phyloP scores from a whole-genome alignment of 1,140 invertebrate genomes.

The Tetraneura akinire region DNA sequence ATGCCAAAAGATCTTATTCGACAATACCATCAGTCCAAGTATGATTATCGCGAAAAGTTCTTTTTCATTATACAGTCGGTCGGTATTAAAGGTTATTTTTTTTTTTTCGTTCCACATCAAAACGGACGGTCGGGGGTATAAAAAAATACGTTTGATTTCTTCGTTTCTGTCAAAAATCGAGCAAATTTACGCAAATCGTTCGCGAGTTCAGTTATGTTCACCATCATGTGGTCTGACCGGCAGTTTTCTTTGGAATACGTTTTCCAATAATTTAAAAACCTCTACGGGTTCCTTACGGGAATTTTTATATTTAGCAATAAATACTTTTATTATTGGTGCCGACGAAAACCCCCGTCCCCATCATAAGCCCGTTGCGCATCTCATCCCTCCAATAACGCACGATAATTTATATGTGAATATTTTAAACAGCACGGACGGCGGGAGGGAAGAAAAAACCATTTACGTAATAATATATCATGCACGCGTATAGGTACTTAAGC shows the following conservation, averaged over 20 bases:
- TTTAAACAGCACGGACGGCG: not conserved
- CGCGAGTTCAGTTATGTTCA: not conserved
- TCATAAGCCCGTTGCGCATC: not conserved
- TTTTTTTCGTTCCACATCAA: not conserved
- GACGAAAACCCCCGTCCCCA: not conserved
- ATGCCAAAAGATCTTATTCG: conserved; percentile 9
- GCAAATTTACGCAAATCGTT: not conserved
- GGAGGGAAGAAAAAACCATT: conserved; percentile 3
- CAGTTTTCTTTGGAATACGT: not conserved
- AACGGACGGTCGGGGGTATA: not conserved
- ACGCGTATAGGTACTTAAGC: conserved; percentile 37
- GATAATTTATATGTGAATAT: conserved; percentile 23
- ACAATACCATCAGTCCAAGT: no score
- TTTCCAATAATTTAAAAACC: conserved; percentile 27
- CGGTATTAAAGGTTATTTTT: not conserved
- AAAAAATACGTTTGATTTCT: not conserved
- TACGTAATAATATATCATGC: conserved; percentile 49
- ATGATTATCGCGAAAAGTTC: no score
- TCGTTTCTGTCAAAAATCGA: not conserved
- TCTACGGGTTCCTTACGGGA: not conserved
- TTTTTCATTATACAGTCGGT: no score
- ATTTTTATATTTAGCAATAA: conserved; percentile 22
- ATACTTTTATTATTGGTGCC: conserved; percentile 19
- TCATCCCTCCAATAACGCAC: not conserved
- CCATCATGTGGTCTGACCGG: not conserved